Base-by-base conservation (phyloP, 1,140 invertebrate genomes). In the Dreissena polymorpha region DNA sequence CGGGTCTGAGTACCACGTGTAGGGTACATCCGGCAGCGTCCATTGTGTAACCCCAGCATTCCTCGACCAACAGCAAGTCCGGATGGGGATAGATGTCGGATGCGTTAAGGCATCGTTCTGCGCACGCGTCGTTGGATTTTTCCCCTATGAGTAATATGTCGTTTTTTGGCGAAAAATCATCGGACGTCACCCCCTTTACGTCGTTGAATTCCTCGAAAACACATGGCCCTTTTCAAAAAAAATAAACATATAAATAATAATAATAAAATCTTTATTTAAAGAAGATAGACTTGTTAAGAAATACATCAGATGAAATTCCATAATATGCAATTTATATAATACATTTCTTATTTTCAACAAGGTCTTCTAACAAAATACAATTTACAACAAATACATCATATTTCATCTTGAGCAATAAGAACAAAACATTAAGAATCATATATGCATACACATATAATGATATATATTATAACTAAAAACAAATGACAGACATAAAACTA, bases 41-140 rank as follows among this genome's bases (percentile, higher is more conserved):
- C 8, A 53, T 69, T 13, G 76, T 25, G 27, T 55, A 78, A 12
- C 65, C 76, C 76, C 76, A 78, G 39, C 75, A 78, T 69, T 78
- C 67, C 55, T 78, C 76, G 6, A 78, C 64, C 27, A 69, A 23
- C 8, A 39, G 27, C 1, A 78, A 0, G 57, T 70, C 76, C 51
- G 67, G 67, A 53, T 77, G 75, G 8, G 67, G 39, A 29, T 8
- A 70, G 18, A 78, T 67, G 18, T 21, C 27, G 12, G 27, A 69
- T 14, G 76, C 29, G 14, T 69, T 57, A 0, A 69, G 25, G 55
- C 76, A 78, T n/a, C 53, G 27, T 29, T 78, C 67, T 55, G 29
- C 51, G 23, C 76, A 78, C 18, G 51, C 53, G 3, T 67, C 76
- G 12, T 78, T 53, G 49, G 63, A 49, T 39, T 2, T 39, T 39